Conservation (phyloP, 1,140 invertebrate species). For the Aphaenogaster rudis region DNA sequence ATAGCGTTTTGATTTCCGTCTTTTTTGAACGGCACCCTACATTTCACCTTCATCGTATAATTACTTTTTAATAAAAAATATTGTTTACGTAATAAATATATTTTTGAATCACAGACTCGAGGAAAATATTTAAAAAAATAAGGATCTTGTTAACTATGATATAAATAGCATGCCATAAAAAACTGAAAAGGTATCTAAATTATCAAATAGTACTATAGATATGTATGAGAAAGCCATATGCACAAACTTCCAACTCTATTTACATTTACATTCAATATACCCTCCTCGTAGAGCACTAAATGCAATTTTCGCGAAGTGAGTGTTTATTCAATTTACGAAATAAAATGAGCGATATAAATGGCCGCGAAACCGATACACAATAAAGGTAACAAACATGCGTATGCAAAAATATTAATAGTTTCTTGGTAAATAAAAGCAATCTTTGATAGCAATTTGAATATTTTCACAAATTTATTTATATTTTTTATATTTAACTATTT, state of each 20-base stretch:
- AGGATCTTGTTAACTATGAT: not conserved
- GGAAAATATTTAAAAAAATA: not conserved
- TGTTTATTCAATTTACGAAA: conserved; percentile 17
- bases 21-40: not conserved
- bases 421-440: not conserved
- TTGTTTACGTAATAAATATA: not conserved
- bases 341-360: not conserved
- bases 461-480: not conserved
- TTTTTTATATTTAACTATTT: not conserved
- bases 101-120: not conserved
- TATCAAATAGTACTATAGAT: not conserved
- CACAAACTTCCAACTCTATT: not conserved
- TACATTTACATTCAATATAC: not conserved
- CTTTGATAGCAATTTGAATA: not conserved
- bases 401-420: conserved; percentile 9
- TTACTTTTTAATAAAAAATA: conserved; percentile 15
- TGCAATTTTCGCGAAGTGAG: not conserved
- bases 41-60: not conserved
- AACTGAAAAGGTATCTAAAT: not conserved
- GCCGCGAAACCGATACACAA: not conserved
- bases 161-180: not conserved
- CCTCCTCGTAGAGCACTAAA: not conserved
- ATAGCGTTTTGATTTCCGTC: conserved; percentile 70
- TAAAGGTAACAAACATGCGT: not conserved
- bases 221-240: not conserved